Base-by-base conservation (phyloP, 2,888 invertebrate genomes). In the Tinea trinotella region DNA sequence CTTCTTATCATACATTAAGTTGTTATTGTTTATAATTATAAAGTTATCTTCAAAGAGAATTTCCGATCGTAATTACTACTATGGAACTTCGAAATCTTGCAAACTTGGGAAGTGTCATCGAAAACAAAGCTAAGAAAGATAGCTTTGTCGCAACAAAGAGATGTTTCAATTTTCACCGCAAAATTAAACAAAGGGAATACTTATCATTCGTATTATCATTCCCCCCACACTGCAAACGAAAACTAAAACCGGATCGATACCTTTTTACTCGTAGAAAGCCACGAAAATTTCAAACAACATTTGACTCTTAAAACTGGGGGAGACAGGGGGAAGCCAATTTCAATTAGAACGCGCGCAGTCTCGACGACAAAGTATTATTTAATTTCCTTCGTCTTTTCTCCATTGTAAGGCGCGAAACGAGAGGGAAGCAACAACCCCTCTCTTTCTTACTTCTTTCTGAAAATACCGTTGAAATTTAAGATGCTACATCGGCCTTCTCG, bases 301-400 rank as follows among this genome's bases (percentile, higher is more conserved):
- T 50, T 50, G 50, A 50, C 50, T 50, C 24, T 50, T 50, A 50
- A 50, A 50, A 50, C 24, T 24, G 24, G 22, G 50, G 48, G 50
- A 50, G 24, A 18, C 20, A 50, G 50, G 50, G 50, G 22, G 54
- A 46, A 46, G 50, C 76, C 76, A 68, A 65, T 74, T 77, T 77
- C 78, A 78, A 81, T 82, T 79, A 55, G 74, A 75, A 80, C 55
- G 22, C 48, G 48, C 35, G 55, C 48, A 40, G 50, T 55, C 48
- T 48, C 48, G 50, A 81, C 81, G 84, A 84, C 84, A 83, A 85
- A 85, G 84, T 84, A 84, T 83, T 84, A 82, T 84, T 85, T 83
- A 83, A 85, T 84, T 83, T 82, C 75, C 70, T 64, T 64, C 80
- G 81, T 82, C 82, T 83, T 83, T 85, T 83, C 81, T 71, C 80